Evolutionary conservation across 1,140 invertebrate species (phyloP).

Genomic region (Drosophila yakuba): DNA sequence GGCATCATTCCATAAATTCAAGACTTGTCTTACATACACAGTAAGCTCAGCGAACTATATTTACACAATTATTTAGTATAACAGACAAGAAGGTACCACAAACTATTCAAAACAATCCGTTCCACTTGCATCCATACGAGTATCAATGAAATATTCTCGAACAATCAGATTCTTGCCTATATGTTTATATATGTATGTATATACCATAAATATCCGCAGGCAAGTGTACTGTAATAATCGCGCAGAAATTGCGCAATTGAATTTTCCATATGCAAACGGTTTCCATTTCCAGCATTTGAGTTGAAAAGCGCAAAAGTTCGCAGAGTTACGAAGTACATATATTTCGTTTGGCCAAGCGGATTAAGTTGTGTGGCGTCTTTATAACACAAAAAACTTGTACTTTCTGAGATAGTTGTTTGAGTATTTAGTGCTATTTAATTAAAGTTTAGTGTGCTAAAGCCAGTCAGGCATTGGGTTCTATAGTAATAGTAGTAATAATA

Average conservation of each 20-base stretch:
- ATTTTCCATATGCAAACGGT: slow-evolving; percentile 1
- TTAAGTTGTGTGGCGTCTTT: too few relatives aligned
- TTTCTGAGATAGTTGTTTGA: too few relatives aligned
- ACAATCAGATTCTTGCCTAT: slow-evolving; percentile 1
- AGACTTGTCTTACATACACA: background rate
- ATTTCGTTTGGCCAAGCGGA: background rate
- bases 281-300: background rate
- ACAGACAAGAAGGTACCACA: background rate
- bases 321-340: background rate
- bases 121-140: background rate
- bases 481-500: too few relatives aligned
- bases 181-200: background rate
- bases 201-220: slow-evolving; percentile 1
- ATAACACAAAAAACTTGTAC: too few relatives aligned
- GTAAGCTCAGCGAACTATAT: background rate
- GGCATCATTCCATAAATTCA: background rate
- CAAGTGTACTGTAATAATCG: background rate
- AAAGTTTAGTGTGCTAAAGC: background rate
- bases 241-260: slow-evolving; percentile 1
- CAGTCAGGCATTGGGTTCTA: background rate
- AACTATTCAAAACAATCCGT: slow-evolving; percentile 3
- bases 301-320: background rate
- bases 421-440: background rate
- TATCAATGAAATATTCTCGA: slow-evolving; percentile 8
- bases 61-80: background rate